phyloP scores from a whole-genome alignment of 1,140 invertebrate genomes.

The Physella acuta region DNA sequence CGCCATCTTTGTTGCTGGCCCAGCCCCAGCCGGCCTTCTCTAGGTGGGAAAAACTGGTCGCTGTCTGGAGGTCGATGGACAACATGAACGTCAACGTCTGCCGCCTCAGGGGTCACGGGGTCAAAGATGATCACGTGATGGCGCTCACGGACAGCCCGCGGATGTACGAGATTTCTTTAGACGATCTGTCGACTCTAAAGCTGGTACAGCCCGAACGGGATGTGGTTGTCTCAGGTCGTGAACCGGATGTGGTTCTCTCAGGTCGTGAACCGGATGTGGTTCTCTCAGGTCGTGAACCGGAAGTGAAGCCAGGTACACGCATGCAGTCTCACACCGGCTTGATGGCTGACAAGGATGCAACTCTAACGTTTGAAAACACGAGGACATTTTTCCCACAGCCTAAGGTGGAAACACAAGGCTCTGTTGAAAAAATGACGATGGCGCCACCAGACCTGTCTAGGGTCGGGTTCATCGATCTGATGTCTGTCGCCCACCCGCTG shows the following conservation, averaged over 20 bases:
- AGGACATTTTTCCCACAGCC: no score
- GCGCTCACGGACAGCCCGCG: slow-evolving; percentile 50
- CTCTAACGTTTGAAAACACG: no score
- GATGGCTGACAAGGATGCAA: no score
- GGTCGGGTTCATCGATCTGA: slow-evolving; percentile 31
- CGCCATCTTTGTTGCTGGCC: slow-evolving; percentile 45
- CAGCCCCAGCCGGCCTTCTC: slow-evolving; percentile 38
- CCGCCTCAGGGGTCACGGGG: slow-evolving; percentile 23
- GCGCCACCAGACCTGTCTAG: no score
- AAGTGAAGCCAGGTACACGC: no score
- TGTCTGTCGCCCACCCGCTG: slow-evolving; percentile 49
- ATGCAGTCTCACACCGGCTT: no score
- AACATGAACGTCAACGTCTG: slow-evolving; percentile 54
- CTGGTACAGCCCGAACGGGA: not conserved
- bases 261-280: not conserved
- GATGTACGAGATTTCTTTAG: slow-evolving; percentile 40
- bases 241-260: not conserved
- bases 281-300: not conserved
- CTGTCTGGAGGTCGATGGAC: slow-evolving; percentile 43
- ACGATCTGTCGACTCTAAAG: slow-evolving; percentile 34
- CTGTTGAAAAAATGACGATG: no score
- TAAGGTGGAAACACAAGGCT: no score
- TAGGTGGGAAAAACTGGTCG: slow-evolving; percentile 34
- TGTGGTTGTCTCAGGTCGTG: not conserved
- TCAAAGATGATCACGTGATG: slow-evolving; percentile 31